Conservation (phyloP, 1,140 invertebrate species). For the Sitobion miscanthi region DNA sequence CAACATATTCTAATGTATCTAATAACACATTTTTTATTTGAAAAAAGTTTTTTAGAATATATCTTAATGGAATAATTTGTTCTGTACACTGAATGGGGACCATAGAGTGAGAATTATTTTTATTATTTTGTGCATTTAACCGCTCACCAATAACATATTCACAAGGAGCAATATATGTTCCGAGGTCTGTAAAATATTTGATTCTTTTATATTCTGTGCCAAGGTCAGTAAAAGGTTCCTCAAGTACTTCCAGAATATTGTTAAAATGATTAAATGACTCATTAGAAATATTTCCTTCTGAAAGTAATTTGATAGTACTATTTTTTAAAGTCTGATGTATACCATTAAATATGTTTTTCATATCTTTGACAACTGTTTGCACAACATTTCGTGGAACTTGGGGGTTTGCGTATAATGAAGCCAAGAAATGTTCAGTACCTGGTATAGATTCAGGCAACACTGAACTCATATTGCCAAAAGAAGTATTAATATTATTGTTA, state of each 20-base stretch:
- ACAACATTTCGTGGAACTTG: not conserved
- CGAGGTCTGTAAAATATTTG: not conserved
- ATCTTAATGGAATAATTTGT: not conserved
- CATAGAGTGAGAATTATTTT: not conserved
- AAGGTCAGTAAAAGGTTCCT: not conserved
- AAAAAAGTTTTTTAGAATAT: not conserved
- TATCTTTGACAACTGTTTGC: not conserved
- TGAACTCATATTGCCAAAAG: no score
- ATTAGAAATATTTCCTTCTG: not conserved
- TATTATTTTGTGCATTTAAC: not conserved
- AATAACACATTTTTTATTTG: not conserved
- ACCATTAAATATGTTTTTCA: not conserved
- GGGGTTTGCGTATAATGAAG: not conserved
- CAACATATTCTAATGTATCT: not conserved
- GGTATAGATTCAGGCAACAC: not conserved
- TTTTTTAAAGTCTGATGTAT: not conserved
- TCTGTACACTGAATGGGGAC: not conserved
- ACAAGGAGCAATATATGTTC: not conserved
- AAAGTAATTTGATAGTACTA: not conserved
- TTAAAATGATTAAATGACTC: not conserved
- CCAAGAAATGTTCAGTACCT: not conserved
- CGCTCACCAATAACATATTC: not conserved
- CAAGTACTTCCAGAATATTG: not conserved
- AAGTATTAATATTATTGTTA: not conserved
- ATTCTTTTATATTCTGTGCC: conserved; percentile 10